A percentile compares a stretch with the other conserved stretches of the same genome.
phyloP scores from a whole-genome alignment of 2,888 invertebrate species.

The Teleiodes luculella region DNA sequence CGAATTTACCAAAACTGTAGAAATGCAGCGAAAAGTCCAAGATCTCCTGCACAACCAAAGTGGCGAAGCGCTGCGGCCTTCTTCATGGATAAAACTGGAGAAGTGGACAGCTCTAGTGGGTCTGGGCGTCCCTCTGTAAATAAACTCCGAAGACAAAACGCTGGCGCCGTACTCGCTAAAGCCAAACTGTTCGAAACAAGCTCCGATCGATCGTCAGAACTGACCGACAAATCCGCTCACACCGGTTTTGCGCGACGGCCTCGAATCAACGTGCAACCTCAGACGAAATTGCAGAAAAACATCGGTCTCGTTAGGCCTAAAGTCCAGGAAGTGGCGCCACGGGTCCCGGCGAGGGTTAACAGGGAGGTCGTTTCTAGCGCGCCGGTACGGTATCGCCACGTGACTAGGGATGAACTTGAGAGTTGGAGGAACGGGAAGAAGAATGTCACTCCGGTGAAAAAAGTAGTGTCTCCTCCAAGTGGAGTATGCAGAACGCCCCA shows the following conservation, averaged over 20 bases:
- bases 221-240: conserved; percentile 46
- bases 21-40: conserved; percentile 42
- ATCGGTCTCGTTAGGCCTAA: conserved; percentile 50
- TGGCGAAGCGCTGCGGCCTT: conserved; percentile 79
- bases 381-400: conserved; percentile 33
- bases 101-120: conserved; percentile 59
- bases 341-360: conserved; percentile 33
- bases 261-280: conserved; percentile 49
- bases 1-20: conserved; percentile 46
- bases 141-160: conserved; percentile 84
- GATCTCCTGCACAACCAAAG: conserved; percentile 49
- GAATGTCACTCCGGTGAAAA: conserved; percentile 51
- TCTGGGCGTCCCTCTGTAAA: conserved; percentile 85
- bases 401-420: conserved; percentile 43
- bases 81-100: conserved; percentile 72
- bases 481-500: conserved; percentile 59
- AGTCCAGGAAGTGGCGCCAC: conserved; percentile 37
- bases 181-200: conserved; percentile 85
- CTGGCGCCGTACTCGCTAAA: conserved; percentile 89
- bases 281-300: conserved; percentile 44
- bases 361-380: conserved; percentile 31
- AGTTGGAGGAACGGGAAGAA: conserved; percentile 49
- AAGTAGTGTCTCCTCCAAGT: conserved; percentile 52
- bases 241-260: conserved; percentile 67
- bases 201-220: conserved; percentile 70